phyloP scores from a whole-genome alignment of 2,888 invertebrate genomes.

The Polyommatus iphigenia region DNA sequence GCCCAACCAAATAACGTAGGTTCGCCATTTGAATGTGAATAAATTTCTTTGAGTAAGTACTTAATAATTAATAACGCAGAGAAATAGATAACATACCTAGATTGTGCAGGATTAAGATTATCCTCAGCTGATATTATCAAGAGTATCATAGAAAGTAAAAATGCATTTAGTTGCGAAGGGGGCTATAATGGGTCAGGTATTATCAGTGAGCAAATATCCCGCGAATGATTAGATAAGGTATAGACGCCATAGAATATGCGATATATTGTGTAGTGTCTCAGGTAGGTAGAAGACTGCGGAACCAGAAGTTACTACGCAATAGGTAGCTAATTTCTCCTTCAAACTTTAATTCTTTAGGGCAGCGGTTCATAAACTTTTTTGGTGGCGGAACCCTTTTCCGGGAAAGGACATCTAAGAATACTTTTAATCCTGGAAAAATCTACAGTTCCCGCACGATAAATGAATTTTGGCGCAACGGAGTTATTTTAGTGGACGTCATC shows the following conservation, averaged over 20 bases:
- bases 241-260: conserved; percentile 57
- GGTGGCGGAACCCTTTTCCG: too few species aligned
- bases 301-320: not conserved
- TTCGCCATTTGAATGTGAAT: too few species aligned
- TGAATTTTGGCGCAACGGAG: too few species aligned
- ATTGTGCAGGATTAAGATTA: not conserved
- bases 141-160: not conserved
- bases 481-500: too few species aligned
- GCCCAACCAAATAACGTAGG: too few species aligned
- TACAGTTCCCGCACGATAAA: too few species aligned
- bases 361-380: too few species aligned
- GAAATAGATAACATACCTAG: not conserved
- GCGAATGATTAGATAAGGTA: conserved; percentile 73
- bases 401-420: too few species aligned
- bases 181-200: conserved; percentile 65
- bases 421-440: too few species aligned
- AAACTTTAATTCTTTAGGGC: too few species aligned
- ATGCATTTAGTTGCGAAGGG: conserved; percentile 51
- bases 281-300: not conserved
- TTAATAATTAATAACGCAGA: not conserved
- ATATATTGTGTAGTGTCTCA: conserved; percentile 42
- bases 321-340: not conserved
- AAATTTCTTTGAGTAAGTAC: not conserved
- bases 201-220: conserved; percentile 77
- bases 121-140: not conserved